Evolutionary conservation across 2,888 invertebrate genomes (phyloP), one percentile per base, ranked within the genome.

Genomic region (Oligia fasciuncula): DNA sequence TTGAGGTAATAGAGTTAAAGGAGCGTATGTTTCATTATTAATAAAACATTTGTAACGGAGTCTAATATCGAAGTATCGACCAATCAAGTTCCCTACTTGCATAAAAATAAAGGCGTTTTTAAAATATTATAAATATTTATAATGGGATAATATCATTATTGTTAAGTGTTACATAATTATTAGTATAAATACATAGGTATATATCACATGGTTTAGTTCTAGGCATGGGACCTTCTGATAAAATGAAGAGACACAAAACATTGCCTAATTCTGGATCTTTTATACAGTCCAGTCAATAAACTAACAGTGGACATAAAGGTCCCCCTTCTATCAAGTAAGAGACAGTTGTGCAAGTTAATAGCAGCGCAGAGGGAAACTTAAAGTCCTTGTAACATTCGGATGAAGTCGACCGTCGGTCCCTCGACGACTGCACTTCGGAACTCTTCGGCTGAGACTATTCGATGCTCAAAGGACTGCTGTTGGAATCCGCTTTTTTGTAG

Each of bases 291-390:
- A 40, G 51, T 67, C 51, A 23, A 66, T 76, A 76, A 51, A 70
- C 35, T 54, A 49, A 67, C 51, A 68, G 40, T n/a, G 9, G 14
- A 23, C 46, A 62, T 62, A 71, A 49, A 62, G 54, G 1, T 62
- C 71, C 62, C 70, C 29, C 23, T 35, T 63, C 6, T 35, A 43
- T 68, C 19, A 63, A 73, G 43, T 60, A 63, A 67, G 54, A 57
- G 54, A 69, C 62, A 49, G 80, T 79, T 70, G 63, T 57, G 46
- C 51, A 74, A 80, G 72, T 68, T 73, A 73, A 63, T 66, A 62
- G 49, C 49, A 23, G 63, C 62, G 19, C 23, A 51, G 14, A 70
- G 80, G 70, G 77, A 84, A 73, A 73, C 54, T 81, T 74, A 29
- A 23, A 35, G 19, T 73, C 76, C 35, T 54, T 76, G 19, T 65